These are phyloP conservation scores for Acestrorhynchus altus DNA, from an alignment of 2,797 vertebrate species.

Conservation along the genomic window DNA sequence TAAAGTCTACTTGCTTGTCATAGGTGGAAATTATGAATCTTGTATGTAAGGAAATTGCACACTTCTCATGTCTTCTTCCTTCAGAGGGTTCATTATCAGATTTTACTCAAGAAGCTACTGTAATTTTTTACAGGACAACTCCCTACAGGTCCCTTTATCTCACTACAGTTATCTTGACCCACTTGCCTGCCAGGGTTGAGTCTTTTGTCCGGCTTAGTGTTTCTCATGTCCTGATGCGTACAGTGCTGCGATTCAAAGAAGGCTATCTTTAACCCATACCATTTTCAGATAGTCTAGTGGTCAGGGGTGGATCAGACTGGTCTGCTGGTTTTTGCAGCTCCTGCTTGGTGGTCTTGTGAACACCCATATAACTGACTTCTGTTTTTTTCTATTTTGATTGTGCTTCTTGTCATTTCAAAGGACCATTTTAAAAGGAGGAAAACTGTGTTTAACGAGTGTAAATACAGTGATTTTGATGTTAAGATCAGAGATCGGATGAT, in stretches of 20 bases:
- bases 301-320: neutral
- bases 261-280: constrained; percentile 36
- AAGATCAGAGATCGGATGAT: neutral
- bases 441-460: neutral
- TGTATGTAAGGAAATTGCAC: neutral
- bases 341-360: neutral
- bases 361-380: no score
- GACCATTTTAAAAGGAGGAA: neutral
- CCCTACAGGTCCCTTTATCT: neutral
- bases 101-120: neutral
- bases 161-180: constrained; percentile 19
- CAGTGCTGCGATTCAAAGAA: neutral
- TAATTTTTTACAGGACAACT: neutral
- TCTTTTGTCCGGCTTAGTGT: constrained; percentile 28
- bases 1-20: neutral
- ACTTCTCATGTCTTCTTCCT: neutral
- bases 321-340: neutral
- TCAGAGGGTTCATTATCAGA: neutral
- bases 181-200: constrained; percentile 23
- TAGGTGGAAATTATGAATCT: neutral
- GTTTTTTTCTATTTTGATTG: no score
- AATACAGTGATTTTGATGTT: neutral
- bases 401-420: no score
- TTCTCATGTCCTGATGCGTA: neutral
- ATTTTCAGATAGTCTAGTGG: neutral